Evolutionary conservation across 2,797 vertebrate genomes (phyloP).

Genomic region (Anguilla pacifica): DNA sequence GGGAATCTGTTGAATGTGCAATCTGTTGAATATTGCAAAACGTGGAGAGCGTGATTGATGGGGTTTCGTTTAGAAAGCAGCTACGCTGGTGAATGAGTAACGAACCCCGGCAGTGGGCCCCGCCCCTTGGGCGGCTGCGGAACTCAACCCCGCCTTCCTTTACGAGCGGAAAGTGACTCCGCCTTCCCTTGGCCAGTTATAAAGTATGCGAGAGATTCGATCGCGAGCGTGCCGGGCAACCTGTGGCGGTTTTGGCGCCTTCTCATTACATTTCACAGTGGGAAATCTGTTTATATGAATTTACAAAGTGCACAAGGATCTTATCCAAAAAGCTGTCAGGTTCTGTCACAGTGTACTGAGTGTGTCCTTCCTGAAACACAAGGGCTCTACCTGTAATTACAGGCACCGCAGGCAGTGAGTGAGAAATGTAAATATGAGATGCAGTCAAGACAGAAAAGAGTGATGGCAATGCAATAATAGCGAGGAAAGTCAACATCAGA

Average conservation of each 20-base stretch:
- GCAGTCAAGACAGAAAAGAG: neutral
- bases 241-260: neutral
- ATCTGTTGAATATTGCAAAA: constrained; percentile 8
- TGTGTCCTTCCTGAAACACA: neutral
- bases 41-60: neutral
- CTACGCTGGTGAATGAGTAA: neutral
- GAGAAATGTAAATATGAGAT: neutral
- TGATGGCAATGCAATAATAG: neutral
- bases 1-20: neutral
- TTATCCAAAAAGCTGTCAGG: neutral
- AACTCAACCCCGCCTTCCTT: neutral
- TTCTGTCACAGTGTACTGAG: neutral
- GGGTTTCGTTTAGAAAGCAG: neutral
- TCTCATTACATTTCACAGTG: neutral
- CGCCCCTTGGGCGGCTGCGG: neutral
- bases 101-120: neutral
- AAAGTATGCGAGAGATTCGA: neutral
- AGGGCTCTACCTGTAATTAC: neutral
- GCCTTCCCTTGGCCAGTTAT: neutral
- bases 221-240: neutral
- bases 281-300: neutral
- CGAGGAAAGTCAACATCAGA: neutral
- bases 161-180: neutral
- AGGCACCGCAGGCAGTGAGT: neutral
- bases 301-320: neutral